Evolutionary conservation across 2,113 vertebrate species (phyloP).

Genomic region (Myotis yumanensis): DNA sequence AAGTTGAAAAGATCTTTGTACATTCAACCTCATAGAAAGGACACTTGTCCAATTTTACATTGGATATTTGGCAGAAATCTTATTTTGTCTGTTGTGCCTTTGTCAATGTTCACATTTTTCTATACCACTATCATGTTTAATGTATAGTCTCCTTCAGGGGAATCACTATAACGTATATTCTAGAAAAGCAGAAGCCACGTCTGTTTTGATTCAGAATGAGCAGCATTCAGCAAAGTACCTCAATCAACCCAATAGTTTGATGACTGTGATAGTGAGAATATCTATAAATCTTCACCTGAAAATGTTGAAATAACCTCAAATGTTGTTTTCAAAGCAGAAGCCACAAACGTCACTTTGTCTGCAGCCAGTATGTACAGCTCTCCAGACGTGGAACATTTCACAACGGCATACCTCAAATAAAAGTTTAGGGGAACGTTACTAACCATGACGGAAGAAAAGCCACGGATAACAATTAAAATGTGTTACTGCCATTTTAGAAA

Average conservation of each 20-base stretch:
- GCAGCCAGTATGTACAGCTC: conserved; percentile 89
- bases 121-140: background rate
- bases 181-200: background rate
- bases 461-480: background rate
- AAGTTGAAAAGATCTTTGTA: background rate
- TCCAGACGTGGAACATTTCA: conserved; percentile 87
- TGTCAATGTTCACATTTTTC: background rate
- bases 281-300: conserved; percentile 85
- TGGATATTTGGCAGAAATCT: background rate
- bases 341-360: conserved; percentile 86
- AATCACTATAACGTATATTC: background rate
- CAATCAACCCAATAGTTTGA: background rate
- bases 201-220: background rate
- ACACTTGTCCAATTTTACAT: background rate
- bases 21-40: background rate
- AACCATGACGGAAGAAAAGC: background rate
- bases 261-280: background rate
- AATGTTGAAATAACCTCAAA: conserved; percentile 89
- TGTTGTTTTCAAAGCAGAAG: conserved; percentile 87
- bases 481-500: background rate
- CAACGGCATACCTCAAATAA: conserved; percentile 90
- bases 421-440: background rate
- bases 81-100: background rate
- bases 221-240: background rate
- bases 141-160: background rate